Percentiles rank a stretch among this genome's conserved stretches.
These are phyloP conservation scores for Nyctibius grandis DNA, from an alignment of 2,797 vertebrate species.

Conservation along the genomic window DNA sequence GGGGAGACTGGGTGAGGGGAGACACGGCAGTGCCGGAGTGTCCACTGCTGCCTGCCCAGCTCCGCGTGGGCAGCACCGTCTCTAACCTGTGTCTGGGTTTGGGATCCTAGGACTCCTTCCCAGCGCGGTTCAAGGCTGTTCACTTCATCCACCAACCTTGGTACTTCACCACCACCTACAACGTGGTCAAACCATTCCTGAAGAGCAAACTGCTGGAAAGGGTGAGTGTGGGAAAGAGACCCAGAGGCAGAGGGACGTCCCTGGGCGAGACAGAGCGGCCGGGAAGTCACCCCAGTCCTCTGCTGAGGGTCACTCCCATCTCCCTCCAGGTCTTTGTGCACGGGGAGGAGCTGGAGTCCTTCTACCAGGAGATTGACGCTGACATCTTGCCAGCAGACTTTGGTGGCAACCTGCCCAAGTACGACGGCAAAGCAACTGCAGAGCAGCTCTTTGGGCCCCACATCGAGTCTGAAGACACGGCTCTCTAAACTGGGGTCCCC, in stretches of 20 bases:
- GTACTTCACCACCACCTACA: slow-evolving; percentile 99
- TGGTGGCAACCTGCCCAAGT: slow-evolving; percentile 83
- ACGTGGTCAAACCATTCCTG: slow-evolving; percentile 94
- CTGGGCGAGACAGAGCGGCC: background rate
- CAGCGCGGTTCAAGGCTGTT: slow-evolving; percentile 94
- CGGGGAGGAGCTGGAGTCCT: slow-evolving; percentile 87
- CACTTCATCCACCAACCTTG: slow-evolving; percentile 97
- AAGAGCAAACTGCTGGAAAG: slow-evolving; percentile 96
- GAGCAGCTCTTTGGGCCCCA: slow-evolving; percentile 85
- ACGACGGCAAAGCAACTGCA: slow-evolving; percentile 81
- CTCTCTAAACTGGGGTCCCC: slow-evolving; percentile 72
- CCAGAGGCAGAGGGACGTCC: fast-evolving
- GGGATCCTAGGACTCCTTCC: slow-evolving; percentile 89
- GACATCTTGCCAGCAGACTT: slow-evolving; percentile 90
- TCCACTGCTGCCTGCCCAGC: background rate
- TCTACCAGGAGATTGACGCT: slow-evolving; percentile 85
- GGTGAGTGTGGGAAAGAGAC: slow-evolving; percentile 75
- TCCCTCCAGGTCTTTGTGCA: slow-evolving; percentile 88
- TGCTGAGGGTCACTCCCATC: background rate
- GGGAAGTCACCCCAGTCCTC: background rate
- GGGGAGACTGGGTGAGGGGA: background rate
- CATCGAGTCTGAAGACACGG: slow-evolving; percentile 83
- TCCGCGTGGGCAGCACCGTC: background rate
- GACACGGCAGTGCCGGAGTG: fast-evolving
- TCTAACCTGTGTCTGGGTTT: background rate